Evolutionary conservation across 2,888 invertebrate genomes (phyloP), one percentile per base, ranked within the genome.

Genomic region (Sthenelais limicola): DNA sequence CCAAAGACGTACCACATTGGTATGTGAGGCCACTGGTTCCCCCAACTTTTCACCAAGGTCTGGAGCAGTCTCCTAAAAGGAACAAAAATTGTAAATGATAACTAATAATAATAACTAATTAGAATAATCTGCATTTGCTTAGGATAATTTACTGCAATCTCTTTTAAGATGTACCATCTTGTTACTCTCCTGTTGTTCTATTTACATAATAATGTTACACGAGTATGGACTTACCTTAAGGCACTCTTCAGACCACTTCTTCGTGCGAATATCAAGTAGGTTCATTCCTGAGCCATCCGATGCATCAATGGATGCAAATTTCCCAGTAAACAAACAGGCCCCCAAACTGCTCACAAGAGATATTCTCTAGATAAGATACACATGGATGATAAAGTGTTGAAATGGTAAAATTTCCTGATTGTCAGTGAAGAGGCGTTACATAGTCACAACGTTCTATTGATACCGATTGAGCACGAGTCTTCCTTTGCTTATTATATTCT

Each of bases 201-300:
- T n/a, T n/a, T n/a, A n/a, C n/a, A n/a, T n/a, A n/a, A n/a, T n/a
- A n/a, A n/a, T n/a, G n/a, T n/a, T n/a, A n/a, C n/a, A n/a, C n/a
- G n/a, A n/a, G n/a, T n/a, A n/a, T n/a, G n/a, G 18, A 56, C 56
- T 56, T 82, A 92, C 93, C 88, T 94, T 91, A 21, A 96, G 88
- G 80, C 95, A 92, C 26, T 89, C 88, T 43, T 91, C 89, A 69
- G 93, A 91, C 97, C 97, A 98, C 33, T 90, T 89, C 88, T 93
- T 93, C 0, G 89, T 90, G 35, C 89, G 91, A 68, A 98, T 94
- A 86, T 98, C 92, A 81, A 98, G 89, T 24, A 98, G 89, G 89
- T 98, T 98, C 96, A 96, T 98, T 21, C 98, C 98, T 0, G 97
- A 97, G 0, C 93, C 98, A 87, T 98, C 98, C 0, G 95, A 91